Evolutionary conservation across 2,888 invertebrate species (phyloP).

Genomic region (Heterodera filipjevi): DNA sequence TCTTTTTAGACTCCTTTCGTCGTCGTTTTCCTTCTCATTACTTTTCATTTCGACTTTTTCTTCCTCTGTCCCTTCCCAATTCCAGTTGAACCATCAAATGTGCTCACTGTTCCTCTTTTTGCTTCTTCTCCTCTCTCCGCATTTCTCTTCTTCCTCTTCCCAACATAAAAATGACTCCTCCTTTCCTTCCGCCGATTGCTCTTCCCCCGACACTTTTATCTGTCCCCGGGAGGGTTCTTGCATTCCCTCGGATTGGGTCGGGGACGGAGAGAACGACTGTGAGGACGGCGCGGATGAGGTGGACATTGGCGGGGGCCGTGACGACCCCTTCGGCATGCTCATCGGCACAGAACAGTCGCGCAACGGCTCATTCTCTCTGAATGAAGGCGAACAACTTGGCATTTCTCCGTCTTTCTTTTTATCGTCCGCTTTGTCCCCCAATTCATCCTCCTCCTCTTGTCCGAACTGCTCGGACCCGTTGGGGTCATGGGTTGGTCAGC

Average conservation of each 20-base stretch:
- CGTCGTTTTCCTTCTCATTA: background rate
- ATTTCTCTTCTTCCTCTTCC: conserved; percentile 19
- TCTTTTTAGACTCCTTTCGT: background rate
- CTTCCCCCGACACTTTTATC: conserved; percentile 56
- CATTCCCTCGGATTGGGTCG: conserved; percentile 61
- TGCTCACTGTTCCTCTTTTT: background rate
- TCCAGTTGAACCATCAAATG: background rate
- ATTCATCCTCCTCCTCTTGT: background rate
- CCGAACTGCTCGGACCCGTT: conserved; percentile 4
- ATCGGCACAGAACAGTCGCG: background rate
- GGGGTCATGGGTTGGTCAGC: background rate
- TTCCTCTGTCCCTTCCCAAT: background rate
- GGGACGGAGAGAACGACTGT: conserved; percentile 62
- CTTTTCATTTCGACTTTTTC: background rate
- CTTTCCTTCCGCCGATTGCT: background rate
- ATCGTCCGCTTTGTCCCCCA: background rate
- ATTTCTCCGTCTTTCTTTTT: background rate
- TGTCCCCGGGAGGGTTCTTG: conserved; percentile 55
- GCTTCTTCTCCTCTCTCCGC: background rate
- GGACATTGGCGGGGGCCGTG: background rate
- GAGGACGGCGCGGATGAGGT: conserved; percentile 53
- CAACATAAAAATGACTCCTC: background rate
- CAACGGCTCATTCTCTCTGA: background rate
- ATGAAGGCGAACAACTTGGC: background rate
- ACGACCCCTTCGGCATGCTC: conserved; percentile 6